Evolutionary conservation across 2,888 invertebrate genomes (phyloP).

Genomic region (Mimas tiliae): DNA sequence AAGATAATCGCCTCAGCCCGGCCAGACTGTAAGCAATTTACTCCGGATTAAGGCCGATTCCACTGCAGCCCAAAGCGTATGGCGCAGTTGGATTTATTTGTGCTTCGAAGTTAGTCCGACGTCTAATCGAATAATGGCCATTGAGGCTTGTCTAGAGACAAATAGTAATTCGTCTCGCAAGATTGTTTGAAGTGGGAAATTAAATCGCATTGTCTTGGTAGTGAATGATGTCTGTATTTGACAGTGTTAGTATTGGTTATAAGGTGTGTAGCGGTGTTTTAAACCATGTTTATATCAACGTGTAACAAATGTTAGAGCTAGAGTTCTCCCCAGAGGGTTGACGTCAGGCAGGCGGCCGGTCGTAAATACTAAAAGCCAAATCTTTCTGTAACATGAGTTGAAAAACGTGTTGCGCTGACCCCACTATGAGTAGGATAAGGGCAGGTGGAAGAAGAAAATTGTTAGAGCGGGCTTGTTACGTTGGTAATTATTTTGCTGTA

Average conservation of each 20-base stretch:
- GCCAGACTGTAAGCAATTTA: constrained; percentile 64
- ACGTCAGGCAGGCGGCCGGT: too few relatives aligned
- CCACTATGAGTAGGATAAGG: too few relatives aligned
- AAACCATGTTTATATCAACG: neutral
- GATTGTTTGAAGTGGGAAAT: constrained; percentile 43
- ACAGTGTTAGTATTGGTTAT: neutral
- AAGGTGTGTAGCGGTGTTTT: neutral
- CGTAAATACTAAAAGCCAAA: too few relatives aligned
- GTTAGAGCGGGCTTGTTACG: too few relatives aligned
- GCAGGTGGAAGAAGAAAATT: too few relatives aligned
- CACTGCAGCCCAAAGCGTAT: constrained; percentile 57
- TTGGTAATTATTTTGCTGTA: too few relatives aligned
- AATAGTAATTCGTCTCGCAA: constrained; percentile 36
- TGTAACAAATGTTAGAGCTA: too few relatives aligned
- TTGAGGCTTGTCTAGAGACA: constrained; percentile 48
- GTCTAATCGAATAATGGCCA: constrained; percentile 62
- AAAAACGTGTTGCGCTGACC: too few relatives aligned
- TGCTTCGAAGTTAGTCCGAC: constrained; percentile 48
- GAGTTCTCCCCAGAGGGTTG: too few relatives aligned
- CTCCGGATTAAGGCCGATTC: constrained; percentile 60
- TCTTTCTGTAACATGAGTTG: too few relatives aligned
- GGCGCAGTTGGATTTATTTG: constrained; percentile 64
- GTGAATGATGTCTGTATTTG: neutral
- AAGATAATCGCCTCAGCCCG: constrained; percentile 54
- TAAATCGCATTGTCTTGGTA: constrained; percentile 41